Base-by-base conservation (phyloP, 2,113 vertebrate genomes). In the Acrocephalus arundinaceus region DNA sequence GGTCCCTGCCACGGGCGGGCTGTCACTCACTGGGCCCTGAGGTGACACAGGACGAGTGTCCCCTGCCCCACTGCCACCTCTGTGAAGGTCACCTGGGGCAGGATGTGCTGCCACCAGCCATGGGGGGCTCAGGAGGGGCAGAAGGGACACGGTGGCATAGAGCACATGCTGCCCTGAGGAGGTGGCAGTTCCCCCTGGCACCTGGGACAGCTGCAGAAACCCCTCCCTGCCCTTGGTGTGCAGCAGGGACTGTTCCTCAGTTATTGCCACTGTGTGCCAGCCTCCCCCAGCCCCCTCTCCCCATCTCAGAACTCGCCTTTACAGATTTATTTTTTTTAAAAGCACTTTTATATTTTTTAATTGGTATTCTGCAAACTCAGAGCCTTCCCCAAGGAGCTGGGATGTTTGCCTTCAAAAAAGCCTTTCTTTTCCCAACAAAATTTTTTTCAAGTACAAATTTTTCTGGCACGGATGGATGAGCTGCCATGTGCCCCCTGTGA, bases 331-430 rank as follows among this genome's bases (percentile, higher is more conserved):
- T 39, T 49, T 71, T 68, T 51, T 58, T 55, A 14, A 71, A 46
- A 94, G 79, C 65, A 59, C 92, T 93, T 95, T 96, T 57, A 48
- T 84, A 84, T 51, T 96, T 96, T 91, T 93, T 78, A 96, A 96
- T 97, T 94, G 90, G 92, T 76, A 96, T 95, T 89, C 92, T 23
- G 74, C 81, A 89, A 89, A 66, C 89, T 49, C 54, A 1, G 66
- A 66, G 85, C 80, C 46, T 62, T 93, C 96, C 92, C 95, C 15
- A 19, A 87, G 96, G 96, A 94, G 71, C 62, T 12, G 6, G 75
- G 88, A 85, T 89, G 62, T 79, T 91, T 95, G 84, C 30, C 96
- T 96, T 95, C 96, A 96, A 95, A 96, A 94, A 90, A 68, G 70
- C 76, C 49, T 82, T 87, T 89, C 55, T 55, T 81, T n/a, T 13